Conservation (phyloP, 2,888 invertebrate species). For the Tribolium freemani region DNA sequence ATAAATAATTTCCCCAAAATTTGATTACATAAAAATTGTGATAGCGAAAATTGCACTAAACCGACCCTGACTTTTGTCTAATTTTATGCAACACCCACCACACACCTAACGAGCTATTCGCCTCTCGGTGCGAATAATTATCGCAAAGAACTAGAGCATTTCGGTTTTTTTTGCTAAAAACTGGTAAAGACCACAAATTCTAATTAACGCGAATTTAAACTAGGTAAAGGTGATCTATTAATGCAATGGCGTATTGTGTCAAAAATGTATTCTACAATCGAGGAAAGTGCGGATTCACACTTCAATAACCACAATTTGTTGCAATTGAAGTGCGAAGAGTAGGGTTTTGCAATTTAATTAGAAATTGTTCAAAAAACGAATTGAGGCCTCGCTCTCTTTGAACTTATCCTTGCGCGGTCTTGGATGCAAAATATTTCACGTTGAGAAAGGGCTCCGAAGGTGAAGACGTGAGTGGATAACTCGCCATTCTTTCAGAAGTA, state of each 20-base stretch:
- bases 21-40: slow-evolving; percentile 1
- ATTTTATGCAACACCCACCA: slow-evolving; percentile 17
- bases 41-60: slow-evolving; percentile 4
- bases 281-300: not conserved
- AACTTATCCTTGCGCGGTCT: slow-evolving; percentile 4
- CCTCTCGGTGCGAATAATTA: not conserved
- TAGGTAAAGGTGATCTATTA: slow-evolving; percentile 17
- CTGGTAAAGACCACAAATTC: no score
- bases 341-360: not conserved
- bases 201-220: not conserved
- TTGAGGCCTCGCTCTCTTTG: not conserved
- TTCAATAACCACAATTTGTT: slow-evolving; percentile 1
- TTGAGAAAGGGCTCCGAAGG: slow-evolving; percentile 5
- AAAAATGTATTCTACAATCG: not conserved
- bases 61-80: slow-evolving; percentile 1
- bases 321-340: not conserved
- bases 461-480: slow-evolving; percentile 11
- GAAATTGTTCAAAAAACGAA: not conserved
- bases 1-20: not conserved
- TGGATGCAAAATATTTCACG: not conserved
- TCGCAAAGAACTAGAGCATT: not conserved
- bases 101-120: not conserved
- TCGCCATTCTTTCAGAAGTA: not conserved
- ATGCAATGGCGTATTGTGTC: slow-evolving; percentile 3
- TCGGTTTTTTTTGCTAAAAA: not conserved